Base-by-base conservation (phyloP, 2,113 vertebrate species). In the Mugil cephalus region DNA sequence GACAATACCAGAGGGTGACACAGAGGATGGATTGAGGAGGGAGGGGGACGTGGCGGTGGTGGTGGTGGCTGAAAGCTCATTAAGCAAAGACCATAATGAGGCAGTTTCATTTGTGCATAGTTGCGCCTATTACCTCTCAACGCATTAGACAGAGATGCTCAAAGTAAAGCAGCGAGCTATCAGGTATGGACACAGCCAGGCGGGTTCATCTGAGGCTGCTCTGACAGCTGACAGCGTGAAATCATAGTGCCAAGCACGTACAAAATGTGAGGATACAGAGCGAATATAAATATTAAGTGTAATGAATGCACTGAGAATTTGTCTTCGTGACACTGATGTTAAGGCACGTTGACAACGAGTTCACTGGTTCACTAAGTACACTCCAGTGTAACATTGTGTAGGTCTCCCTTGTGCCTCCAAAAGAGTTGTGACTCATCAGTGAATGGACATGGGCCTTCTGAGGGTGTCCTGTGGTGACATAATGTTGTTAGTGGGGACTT, bases 41-140 rank as follows among this genome's bases (percentile, higher is more conserved):
- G 1, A 17, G 10, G n/a, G 48, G 21, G 43, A 21, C 8, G 10
- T 3, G 7, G 4, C 17, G 24, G 65, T 13, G n/a, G n/a, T n/a
- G n/a, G n/a, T n/a, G n/a, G n/a, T n/a, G n/a, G n/a, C 21, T 73
- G 43, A 76, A 64, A 59, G 59, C 80, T 86, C 86, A 86, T 90
- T 87, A 85, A 71, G 21, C 53, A 61, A 77, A 87, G 67, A 73
- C 51, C 69, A 36, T 80, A 87, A 89, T 86, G 68, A 87, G 80
- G 19, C 8, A 9, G 38, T 69, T 67, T 84, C 24, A 84, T 75
- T 73, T 72, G 40, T 68, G 78, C 70, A 55, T 43, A 42, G 48
- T 59, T 24, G 38, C 54, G 79, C 60, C 74, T 51, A 62, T 79
- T 85, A 82, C 73, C 55, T 47, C 54, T 74, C 35, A 70, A 68